Evolutionary conservation across 1,140 invertebrate species (phyloP).

Genomic region (Lysiphlebus fabarum): DNA sequence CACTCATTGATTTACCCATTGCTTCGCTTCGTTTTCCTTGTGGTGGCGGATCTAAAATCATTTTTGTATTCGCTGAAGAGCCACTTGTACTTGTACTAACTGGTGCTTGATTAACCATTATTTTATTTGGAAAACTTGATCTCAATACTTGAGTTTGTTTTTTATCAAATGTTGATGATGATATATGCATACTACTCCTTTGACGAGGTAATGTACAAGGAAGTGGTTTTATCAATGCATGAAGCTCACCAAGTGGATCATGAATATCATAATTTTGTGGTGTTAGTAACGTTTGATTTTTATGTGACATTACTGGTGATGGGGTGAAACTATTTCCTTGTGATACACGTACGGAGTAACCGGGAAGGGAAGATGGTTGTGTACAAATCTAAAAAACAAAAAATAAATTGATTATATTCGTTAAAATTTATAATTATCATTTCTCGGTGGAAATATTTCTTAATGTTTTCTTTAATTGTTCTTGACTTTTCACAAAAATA

Average conservation of each 20-base stretch:
- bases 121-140: conserved; percentile 1
- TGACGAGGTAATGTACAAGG: conserved; percentile 46
- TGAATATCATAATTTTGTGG: conserved; percentile 19
- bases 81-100: conserved; percentile 35
- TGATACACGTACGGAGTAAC: conserved; percentile 39
- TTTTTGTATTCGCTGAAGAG: conserved; percentile 36
- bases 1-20: conserved; percentile 18
- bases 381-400: no score
- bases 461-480: no score
- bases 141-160: conserved; percentile 16
- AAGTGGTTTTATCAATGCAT: conserved; percentile 64
- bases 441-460: no score
- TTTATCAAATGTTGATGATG: conserved; percentile 22
- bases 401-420: no score
- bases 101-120: not conserved
- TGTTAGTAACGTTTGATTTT: conserved; percentile 31
- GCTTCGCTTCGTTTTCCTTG: conserved; percentile 27
- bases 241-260: conserved; percentile 40
- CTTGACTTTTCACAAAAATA: no score
- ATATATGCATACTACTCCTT: conserved; percentile 19
- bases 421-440: no score
- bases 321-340: conserved; percentile 49
- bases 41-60: conserved; percentile 47
- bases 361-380: no score
- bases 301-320: conserved; percentile 49